A percentile compares a stretch with the other conserved stretches of the same genome.
Conservation (phyloP, 2,797 vertebrate genomes). For the Linurgus olivaceus region DNA sequence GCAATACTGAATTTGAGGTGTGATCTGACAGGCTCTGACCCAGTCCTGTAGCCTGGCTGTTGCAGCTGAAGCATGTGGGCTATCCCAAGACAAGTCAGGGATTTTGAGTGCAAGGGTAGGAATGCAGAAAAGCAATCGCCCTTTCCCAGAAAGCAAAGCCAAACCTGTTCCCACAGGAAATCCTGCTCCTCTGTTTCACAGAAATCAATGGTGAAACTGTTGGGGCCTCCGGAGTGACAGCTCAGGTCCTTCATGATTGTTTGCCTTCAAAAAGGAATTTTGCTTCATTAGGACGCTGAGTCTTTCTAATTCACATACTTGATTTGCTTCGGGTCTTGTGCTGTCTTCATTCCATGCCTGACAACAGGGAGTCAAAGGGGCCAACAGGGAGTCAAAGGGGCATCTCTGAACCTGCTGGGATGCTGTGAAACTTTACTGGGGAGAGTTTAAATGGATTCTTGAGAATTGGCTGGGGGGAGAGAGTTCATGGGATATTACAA, state of each 20-base stretch:
- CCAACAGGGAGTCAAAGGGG: background rate
- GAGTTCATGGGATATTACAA: background rate
- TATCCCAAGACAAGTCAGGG: background rate
- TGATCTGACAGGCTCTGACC: background rate
- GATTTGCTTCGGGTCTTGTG: conserved; percentile 7
- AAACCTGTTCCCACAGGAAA: background rate
- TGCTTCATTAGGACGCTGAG: conserved; percentile 30
- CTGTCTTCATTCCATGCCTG: conserved; percentile 22
- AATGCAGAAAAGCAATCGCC: background rate
- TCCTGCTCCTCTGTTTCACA: background rate
- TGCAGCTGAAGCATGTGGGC: background rate
- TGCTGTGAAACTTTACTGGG: background rate
- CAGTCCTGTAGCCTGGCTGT: background rate
- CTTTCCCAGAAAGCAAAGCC: conserved; percentile 12
- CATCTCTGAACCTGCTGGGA: conserved; percentile 3
- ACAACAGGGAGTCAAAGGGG: background rate
- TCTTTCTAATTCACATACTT: conserved; percentile 38
- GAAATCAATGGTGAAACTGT: background rate
- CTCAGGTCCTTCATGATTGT: background rate
- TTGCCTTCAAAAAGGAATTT: conserved; percentile 33
- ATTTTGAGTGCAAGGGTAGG: background rate
- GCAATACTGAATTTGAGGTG: background rate
- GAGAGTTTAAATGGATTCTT: background rate
- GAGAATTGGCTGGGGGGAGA: background rate
- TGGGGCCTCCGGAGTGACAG: background rate